Conservation (phyloP, 2,888 invertebrate species). For the Monochamus alternatus region DNA sequence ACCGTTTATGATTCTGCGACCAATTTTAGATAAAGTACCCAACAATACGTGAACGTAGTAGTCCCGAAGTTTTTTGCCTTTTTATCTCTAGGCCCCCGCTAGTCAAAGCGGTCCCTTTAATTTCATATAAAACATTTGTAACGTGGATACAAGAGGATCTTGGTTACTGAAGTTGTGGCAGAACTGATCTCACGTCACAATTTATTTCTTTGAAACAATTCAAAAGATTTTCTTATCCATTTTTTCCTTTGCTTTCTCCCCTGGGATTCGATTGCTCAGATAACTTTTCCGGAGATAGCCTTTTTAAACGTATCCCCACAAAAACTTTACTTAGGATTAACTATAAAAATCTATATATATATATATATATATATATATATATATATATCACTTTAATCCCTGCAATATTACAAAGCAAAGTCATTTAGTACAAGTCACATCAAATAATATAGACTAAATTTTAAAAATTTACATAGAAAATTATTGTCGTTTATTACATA, state of each 20-base stretch:
- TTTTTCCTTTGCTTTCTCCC: constrained; percentile 4
- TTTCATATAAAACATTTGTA: constrained; percentile 34
- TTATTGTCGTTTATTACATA: too few species aligned
- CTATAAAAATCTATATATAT: too few species aligned
- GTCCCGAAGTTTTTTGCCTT: constrained; percentile 37
- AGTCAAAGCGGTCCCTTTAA: constrained; percentile 27
- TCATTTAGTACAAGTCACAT: too few species aligned
- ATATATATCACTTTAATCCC: too few species aligned
- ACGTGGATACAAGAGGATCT: constrained; percentile 17
- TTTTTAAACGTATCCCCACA: too few species aligned
- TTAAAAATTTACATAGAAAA: too few species aligned
- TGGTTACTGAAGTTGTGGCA: constrained; percentile 15
- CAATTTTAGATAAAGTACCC: constrained; percentile 53
- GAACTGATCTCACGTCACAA: constrained; percentile 15
- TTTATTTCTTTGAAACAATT: constrained; percentile 22
- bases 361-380: too few species aligned
- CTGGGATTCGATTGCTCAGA: not conserved
- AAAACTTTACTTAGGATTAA: too few species aligned
- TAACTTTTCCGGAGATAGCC: not conserved
- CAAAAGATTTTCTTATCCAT: constrained; percentile 12
- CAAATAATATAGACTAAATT: too few species aligned
- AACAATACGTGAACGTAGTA: constrained; percentile 44
- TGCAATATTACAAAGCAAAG: too few species aligned
- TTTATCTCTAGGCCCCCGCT: constrained; percentile 28
- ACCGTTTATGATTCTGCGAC: constrained; percentile 55